Evolutionary conservation across 2,797 vertebrate genomes (phyloP), one percentile per base, ranked within the genome.

Genomic region (Gila robusta): DNA sequence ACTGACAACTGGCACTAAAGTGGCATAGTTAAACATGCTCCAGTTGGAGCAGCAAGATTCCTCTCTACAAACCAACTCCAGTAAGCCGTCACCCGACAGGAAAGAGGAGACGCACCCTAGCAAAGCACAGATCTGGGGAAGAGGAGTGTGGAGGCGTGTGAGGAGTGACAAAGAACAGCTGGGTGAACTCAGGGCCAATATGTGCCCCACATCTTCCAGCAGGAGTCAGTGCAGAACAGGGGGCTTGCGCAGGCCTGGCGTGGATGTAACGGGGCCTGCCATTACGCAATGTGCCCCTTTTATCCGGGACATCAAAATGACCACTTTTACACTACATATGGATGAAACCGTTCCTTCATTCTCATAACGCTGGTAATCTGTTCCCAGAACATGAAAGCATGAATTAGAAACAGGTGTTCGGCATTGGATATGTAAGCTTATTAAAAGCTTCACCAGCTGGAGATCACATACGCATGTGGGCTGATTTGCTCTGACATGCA

Each of bases 1-100:
- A 93, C 92, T 93, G 92, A 93, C 88, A 90, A 91, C 81, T 93
- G 92, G 92, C 91, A 92, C 91, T 88, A 80, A 89, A 92, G 90
- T 86, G 91, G 87, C 90, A 86, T 81, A 88, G 90, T 89, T 91
- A 91, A 90, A 90, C 89, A 93, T 69, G 88, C 56, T 64, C 70
- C 26, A 41, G 35, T 26, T 59, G 49, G 47, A 83, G 67, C 26
- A 19, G 35, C 32, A 32, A 47, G 59, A 59, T 76, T 39, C 39
- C 35, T 39, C 56, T 59, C 35, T 35, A 23, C 26, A 54, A 37
- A 32, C 12, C 69, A 62, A 28, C 62, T 66, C 17, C 12, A 5
- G 77, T 89, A 88, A 91, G 91, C 90, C 88, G 87, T 92, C 54
- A 19, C 69, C 62, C 56, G 7, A 64, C 66, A 83, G 89, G 88